These are phyloP conservation scores for Tamandua tetradactyla DNA, from an alignment of 2,797 vertebrate genomes.

Conservation along the genomic window DNA sequence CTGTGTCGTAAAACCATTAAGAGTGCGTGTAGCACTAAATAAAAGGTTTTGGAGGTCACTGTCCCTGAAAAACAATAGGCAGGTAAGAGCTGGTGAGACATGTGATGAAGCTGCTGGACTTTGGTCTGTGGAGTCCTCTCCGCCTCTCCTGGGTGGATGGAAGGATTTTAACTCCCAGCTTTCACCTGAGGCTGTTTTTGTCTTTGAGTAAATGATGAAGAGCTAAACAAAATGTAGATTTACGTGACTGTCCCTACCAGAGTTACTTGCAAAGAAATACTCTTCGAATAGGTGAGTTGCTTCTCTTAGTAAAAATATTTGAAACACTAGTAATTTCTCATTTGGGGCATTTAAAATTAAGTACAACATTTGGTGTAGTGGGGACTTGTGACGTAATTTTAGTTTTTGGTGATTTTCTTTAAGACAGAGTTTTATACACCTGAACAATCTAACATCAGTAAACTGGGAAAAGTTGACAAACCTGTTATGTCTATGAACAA, in stretches of 20 bases:
- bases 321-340: background rate
- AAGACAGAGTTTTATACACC: background rate
- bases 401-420: conserved; percentile 34
- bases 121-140: background rate
- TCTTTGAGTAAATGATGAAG: conserved; percentile 64
- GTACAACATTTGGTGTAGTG: background rate
- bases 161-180: conserved; percentile 56
- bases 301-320: conserved; percentile 55
- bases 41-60: conserved; percentile 57
- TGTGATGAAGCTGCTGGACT: conserved; percentile 30
- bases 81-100: conserved; percentile 14
- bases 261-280: conserved; percentile 68
- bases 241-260: conserved; percentile 52
- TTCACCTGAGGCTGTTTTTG: background rate
- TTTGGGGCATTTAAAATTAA: background rate
- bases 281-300: conserved; percentile 69
- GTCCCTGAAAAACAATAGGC: conserved; percentile 63
- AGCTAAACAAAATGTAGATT: conserved; percentile 60
- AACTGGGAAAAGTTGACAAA: background rate
- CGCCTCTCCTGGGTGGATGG: background rate
- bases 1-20: conserved; percentile 70
- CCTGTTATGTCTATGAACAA: conserved; percentile 1
- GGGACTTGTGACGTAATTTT: background rate
- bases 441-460: background rate
- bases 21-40: background rate